Percentiles rank a stretch among this genome's conserved stretches.
phyloP scores from a whole-genome alignment of 2,797 vertebrate genomes.

The Pagetopsis macropterus region DNA sequence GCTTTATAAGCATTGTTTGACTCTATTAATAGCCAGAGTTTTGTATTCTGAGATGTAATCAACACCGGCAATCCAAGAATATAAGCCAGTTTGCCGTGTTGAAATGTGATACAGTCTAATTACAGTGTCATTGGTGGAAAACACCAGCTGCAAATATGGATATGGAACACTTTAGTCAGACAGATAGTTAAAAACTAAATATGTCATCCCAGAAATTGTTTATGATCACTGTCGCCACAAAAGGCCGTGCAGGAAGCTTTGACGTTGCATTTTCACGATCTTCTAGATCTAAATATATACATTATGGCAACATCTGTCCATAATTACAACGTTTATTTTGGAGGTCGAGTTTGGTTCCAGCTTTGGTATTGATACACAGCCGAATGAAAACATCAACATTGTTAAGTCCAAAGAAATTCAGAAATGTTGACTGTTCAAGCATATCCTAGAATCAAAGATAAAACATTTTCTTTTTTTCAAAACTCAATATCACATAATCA shows the following conservation, averaged over 20 bases:
- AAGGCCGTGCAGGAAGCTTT: conserved; percentile 24
- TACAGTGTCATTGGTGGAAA: conserved; percentile 43
- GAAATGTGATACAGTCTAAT: conserved; percentile 51
- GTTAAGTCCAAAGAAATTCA: neutral
- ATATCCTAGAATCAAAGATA: conserved; percentile 27
- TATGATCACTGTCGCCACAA: conserved; percentile 28
- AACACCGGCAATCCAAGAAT: conserved; percentile 44
- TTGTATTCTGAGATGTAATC: conserved; percentile 51
- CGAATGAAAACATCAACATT: conserved; percentile 22
- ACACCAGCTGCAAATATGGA: conserved; percentile 19
- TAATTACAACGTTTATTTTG: conserved; percentile 54
- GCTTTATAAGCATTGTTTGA: conserved; percentile 12
- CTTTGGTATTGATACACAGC: conserved; percentile 1
- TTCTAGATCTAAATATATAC: conserved; percentile 52
- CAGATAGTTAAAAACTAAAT: conserved; percentile 53
- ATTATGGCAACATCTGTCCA: conserved; percentile 33
- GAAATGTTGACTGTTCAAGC: conserved; percentile 7
- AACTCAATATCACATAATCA: conserved; percentile 15
- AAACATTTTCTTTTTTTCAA: neutral
- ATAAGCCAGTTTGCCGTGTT: conserved; percentile 20
- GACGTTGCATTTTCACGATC: conserved; percentile 36
- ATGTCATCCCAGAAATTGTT: conserved; percentile 35
- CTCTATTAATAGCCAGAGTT: conserved; percentile 32
- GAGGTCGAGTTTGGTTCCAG: conserved; percentile 23
- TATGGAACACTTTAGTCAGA: conserved; percentile 10